A percentile compares a stretch with the other conserved stretches of the same genome.
Evolutionary conservation across 2,797 vertebrate genomes (phyloP).

Genomic region (Potorous gilbertii): DNA sequence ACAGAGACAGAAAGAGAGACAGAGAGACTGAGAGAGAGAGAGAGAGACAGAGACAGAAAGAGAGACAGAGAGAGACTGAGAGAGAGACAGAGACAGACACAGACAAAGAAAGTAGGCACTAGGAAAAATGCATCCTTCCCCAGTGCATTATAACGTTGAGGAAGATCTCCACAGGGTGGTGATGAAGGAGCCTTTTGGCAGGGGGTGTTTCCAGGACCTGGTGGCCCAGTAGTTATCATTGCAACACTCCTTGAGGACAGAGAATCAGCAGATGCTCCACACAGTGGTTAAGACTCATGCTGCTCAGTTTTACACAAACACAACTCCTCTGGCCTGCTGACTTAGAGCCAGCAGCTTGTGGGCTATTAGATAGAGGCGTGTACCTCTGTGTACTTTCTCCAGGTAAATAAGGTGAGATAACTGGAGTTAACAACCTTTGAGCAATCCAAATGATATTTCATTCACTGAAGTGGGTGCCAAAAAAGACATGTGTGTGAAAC

Average conservation of each 20-base stretch:
- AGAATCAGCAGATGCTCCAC: conserved; percentile 33
- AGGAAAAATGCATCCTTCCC: conserved; percentile 24
- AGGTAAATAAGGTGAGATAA: conserved; percentile 26
- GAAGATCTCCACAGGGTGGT: neutral
- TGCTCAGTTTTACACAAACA: neutral
- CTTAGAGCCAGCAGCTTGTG: no score
- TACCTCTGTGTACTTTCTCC: neutral
- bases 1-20: no score
- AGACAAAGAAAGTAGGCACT: neutral
- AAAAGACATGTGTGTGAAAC: neutral
- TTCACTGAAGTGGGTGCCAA: conserved; percentile 46
- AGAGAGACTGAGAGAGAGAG: no score
- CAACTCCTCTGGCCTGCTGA: conserved; percentile 1
- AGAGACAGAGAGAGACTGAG: no score
- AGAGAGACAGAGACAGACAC: no score
- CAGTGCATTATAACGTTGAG: conserved; percentile 54
- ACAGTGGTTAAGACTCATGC: conserved; percentile 26
- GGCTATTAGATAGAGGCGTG: no score
- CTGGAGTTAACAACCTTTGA: conserved; percentile 6
- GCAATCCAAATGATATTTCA: conserved; percentile 6
- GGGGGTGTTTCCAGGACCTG: conserved; percentile 25
- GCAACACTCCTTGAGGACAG: conserved; percentile 54
- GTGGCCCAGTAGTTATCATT: conserved; percentile 59
- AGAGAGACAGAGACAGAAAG: no score
- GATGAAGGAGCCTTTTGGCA: conserved; percentile 26